A percentile compares a stretch with the other conserved stretches of the same genome.
phyloP scores from a whole-genome alignment of 2,797 vertebrate genomes.

The Poecilia picta region DNA sequence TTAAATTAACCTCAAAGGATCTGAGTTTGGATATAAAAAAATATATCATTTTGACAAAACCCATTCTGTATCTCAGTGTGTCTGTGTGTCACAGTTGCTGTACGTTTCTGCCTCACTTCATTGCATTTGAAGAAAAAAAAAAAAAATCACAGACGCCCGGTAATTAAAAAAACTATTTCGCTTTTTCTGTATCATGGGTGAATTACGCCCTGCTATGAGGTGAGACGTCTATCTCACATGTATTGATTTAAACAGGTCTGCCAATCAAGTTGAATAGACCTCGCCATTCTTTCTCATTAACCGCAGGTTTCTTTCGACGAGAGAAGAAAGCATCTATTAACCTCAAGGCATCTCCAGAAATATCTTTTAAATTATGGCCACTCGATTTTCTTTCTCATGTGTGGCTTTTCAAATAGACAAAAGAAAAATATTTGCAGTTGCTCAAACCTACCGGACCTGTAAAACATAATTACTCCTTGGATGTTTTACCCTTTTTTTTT shows the following conservation, averaged over 20 bases:
- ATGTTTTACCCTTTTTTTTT: too few relatives aligned
- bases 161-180: conserved; percentile 24
- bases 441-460: not conserved
- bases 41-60: not conserved
- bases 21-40: not conserved
- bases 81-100: not conserved
- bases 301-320: conserved; percentile 44
- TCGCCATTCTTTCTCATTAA: conserved; percentile 75
- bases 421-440: conserved; percentile 4
- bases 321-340: conserved; percentile 61
- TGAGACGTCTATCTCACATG: conserved; percentile 54
- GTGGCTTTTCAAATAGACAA: conserved; percentile 16
- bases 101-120: conserved; percentile 13
- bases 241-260: conserved; percentile 69
- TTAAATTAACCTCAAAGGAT: not conserved
- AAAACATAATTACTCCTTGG: too few relatives aligned
- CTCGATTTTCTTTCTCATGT: conserved; percentile 44
- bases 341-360: conserved; percentile 49
- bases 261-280: conserved; percentile 61
- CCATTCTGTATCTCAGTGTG: conserved; percentile 10
- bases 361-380: conserved; percentile 42
- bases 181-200: conserved; percentile 24
- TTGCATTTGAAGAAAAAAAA: conserved; percentile 8
- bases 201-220: conserved; percentile 35
- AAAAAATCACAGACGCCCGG: conserved; percentile 10